Percentiles rank a stretch among this genome's conserved stretches.
Evolutionary conservation across 2,888 invertebrate genomes (phyloP).

Genomic region (Corbicula japonica): DNA sequence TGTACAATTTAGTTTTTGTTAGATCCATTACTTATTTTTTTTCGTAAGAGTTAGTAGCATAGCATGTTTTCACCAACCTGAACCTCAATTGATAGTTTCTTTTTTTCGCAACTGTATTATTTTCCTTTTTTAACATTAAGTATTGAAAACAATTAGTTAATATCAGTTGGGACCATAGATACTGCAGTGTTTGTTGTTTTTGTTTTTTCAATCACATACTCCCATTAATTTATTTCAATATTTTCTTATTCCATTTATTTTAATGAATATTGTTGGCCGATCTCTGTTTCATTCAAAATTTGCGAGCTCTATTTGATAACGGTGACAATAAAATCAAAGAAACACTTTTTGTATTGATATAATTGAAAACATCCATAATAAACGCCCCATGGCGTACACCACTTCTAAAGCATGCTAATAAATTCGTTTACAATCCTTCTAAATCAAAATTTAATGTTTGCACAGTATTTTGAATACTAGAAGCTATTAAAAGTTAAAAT

Average conservation of each 20-base stretch:
- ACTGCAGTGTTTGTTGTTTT: too few species aligned
- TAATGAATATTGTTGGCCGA: too few species aligned
- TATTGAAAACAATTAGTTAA: too few species aligned
- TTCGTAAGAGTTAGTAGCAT: neutral
- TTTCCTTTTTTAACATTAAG: too few species aligned
- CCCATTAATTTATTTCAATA: too few species aligned
- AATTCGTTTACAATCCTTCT: neutral
- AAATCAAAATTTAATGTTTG: slow-evolving; percentile 8
- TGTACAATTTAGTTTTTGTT: slow-evolving; percentile 83
- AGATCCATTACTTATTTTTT: slow-evolving; percentile 52
- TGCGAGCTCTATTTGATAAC: neutral
- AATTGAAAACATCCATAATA: neutral
- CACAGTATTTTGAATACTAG: neutral
- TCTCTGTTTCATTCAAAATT: too few species aligned
- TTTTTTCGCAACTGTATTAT: too few species aligned
- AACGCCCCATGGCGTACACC: neutral
- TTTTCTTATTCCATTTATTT: too few species aligned
- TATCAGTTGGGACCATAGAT: too few species aligned
- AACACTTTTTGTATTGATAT: neutral
- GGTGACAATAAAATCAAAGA: neutral
- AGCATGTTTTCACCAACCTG: too few species aligned
- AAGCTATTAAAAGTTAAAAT: slow-evolving; percentile 1
- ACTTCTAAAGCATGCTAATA: neutral
- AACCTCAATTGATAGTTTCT: too few species aligned
- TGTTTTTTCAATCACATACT: too few species aligned